These are phyloP conservation scores for Phoeniculus purpureus DNA, from an alignment of 2,797 vertebrate genomes.

Conservation along the genomic window DNA sequence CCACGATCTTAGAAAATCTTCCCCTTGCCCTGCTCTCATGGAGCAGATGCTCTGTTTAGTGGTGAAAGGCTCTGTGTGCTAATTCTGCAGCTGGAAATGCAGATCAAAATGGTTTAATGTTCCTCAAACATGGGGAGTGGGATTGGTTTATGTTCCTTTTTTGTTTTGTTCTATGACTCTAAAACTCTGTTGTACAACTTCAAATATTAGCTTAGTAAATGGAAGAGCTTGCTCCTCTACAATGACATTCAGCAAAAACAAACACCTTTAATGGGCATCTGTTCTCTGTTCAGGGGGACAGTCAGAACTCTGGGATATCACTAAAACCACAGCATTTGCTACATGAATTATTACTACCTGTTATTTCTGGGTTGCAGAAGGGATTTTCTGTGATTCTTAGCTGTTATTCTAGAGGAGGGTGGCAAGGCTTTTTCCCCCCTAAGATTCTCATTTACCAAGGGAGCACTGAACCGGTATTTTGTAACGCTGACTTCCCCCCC, in stretches of 20 bases:
- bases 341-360: neutral
- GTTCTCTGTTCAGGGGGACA: neutral
- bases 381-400: neutral
- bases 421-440: neutral
- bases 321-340: constrained; percentile 8
- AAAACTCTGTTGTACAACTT: neutral
- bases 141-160: too few species aligned
- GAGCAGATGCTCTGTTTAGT: too few species aligned
- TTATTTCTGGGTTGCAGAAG: constrained; percentile 1
- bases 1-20: neutral
- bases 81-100: too few species aligned
- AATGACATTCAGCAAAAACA: neutral
- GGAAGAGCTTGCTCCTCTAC: neutral
- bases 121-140: too few species aligned
- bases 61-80: too few species aligned
- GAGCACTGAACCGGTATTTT: constrained; percentile 46
- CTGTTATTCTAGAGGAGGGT: constrained; percentile 14
- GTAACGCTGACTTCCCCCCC: constrained; percentile 35
- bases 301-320: neutral
- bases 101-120: too few species aligned
- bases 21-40: too few species aligned
- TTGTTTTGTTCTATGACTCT: too few species aligned
- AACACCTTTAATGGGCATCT: neutral
- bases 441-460: constrained; percentile 43
- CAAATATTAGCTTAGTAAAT: constrained; percentile 1